Conservation (phyloP, 2,113 vertebrate genomes). For the Kryptolebias marmoratus region DNA sequence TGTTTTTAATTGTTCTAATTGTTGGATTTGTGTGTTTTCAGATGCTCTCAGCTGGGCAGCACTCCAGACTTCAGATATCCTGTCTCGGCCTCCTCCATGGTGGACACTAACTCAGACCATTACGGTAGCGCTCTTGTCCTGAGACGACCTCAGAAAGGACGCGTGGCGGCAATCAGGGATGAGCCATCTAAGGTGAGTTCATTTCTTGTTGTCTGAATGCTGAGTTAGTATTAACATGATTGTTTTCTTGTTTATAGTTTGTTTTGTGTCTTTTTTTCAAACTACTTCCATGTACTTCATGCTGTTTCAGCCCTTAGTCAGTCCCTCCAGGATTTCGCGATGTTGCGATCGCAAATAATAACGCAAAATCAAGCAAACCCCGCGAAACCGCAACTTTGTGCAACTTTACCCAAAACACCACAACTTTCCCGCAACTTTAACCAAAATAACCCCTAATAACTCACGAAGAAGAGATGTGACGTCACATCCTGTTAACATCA, state of each 20-base stretch:
- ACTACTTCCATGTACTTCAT: not conserved
- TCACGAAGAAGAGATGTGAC: too few relatives aligned
- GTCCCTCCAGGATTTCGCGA: too few relatives aligned
- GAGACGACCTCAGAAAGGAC: conserved; percentile 91
- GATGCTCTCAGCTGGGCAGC: conserved; percentile 86
- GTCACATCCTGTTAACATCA: too few relatives aligned
- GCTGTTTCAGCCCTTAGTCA: not conserved
- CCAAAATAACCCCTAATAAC: too few relatives aligned
- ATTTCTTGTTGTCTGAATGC: too few relatives aligned
- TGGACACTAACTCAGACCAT: conserved; percentile 86
- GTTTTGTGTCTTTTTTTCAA: not conserved
- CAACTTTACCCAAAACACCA: too few relatives aligned
- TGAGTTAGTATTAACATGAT: too few relatives aligned
- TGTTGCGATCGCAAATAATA: too few relatives aligned
- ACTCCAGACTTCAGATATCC: conserved; percentile 94
- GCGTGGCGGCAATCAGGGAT: conserved; percentile 89
- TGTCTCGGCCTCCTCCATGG: conserved; percentile 82
- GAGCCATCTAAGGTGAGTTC: conserved; percentile 90
- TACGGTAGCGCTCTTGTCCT: conserved; percentile 88
- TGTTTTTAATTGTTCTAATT: not conserved
- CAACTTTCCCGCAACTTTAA: too few relatives aligned
- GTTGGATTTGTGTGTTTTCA: conserved; percentile 51
- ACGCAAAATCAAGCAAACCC: too few relatives aligned
- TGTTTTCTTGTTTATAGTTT: not conserved
- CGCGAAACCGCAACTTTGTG: too few relatives aligned